Base-by-base conservation (phyloP, 2,888 invertebrate genomes). In the Candidula unifasciata region DNA sequence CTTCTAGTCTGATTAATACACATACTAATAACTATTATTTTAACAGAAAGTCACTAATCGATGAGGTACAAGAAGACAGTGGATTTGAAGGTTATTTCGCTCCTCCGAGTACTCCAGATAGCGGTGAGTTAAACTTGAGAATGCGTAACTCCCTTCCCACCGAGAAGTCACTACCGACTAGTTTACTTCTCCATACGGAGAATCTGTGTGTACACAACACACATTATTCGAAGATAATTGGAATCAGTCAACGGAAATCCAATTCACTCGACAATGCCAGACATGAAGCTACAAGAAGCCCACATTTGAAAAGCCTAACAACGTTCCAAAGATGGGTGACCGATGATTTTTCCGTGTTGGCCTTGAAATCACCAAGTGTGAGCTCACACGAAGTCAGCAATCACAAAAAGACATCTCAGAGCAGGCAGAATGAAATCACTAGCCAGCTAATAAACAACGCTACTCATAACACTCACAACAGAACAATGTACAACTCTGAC, bases 81-180 rank as follows among this genome's bases (percentile, higher is more conserved):
- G 68, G 57, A 21, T 81, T 76, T 18, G 84, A 84, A 57, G 74
- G 84, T 21, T 88, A 86, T 1, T n/a, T 73, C 0, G 87, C 87
- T 27, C 87, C 89, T 10, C 88, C 89, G 3, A 84, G 86, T 54
- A 86, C 88, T 2, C 87, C 88, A 8, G 87, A 89, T 64, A 44
- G 37, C 5, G 52, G 44, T 8, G 69, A 73, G 35, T 30, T 44
- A n/a, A 37, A 21, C 27, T 27, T 52, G 3, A 68, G 57, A 6
- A 52, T 80, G 2, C 77, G 54, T 54, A 57, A 71, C 8, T 78
- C 69, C 24, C 69, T 83, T 33, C 52, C 78, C 8, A 21, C 27
- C 57, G 33, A 35, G 60, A 78, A 79, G 21, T 30, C 73, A n/a
- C 60, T 71, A 27, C 33, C 68, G 30, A 27, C 79, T 16, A 33